These are phyloP conservation scores for Zhuqinia jingwanae DNA, from an alignment of 2,888 invertebrate species.

Conservation along the genomic window DNA sequence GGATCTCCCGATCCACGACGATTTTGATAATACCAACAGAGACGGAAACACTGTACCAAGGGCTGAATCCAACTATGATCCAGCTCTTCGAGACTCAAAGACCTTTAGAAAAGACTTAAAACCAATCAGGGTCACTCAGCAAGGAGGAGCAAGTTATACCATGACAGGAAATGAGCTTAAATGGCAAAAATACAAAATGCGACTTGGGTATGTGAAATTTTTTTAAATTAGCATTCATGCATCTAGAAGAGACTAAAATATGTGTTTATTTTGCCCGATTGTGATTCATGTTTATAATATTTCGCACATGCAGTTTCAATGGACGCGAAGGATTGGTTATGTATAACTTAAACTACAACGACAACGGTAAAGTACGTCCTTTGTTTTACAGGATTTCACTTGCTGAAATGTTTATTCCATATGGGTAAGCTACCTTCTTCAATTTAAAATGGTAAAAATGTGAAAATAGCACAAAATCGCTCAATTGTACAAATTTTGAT, in stretches of 20 bases:
- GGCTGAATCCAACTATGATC: constrained; percentile 56
- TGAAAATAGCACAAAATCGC: too few species aligned
- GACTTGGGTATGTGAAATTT: constrained; percentile 59
- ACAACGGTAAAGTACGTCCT: constrained; percentile 12
- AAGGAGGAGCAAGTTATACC: constrained; percentile 46
- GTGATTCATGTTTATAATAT: background rate
- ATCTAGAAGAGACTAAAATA: background rate
- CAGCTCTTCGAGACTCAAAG: background rate
- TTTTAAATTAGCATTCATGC: too few species aligned
- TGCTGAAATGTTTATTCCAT: constrained; percentile 40
- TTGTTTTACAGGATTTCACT: constrained; percentile 29
- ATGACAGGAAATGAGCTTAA: constrained; percentile 49
- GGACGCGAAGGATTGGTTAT: constrained; percentile 68
- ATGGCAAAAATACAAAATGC: constrained; percentile 73
- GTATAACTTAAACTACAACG: constrained; percentile 64
- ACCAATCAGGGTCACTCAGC: constrained; percentile 58
- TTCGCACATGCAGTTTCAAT: constrained; percentile 59
- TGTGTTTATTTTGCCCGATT: too few species aligned
- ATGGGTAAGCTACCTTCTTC: constrained; percentile 30
- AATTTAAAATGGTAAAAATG: too few species aligned
- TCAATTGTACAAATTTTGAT: too few species aligned
- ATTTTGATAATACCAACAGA: constrained; percentile 56
- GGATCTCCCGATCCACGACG: constrained; percentile 69
- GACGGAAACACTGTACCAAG: constrained; percentile 60
- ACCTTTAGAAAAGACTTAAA: constrained; percentile 59